These are phyloP conservation scores for Solenopsis fugax DNA, from an alignment of 1,140 invertebrate species.

Conservation along the genomic window DNA sequence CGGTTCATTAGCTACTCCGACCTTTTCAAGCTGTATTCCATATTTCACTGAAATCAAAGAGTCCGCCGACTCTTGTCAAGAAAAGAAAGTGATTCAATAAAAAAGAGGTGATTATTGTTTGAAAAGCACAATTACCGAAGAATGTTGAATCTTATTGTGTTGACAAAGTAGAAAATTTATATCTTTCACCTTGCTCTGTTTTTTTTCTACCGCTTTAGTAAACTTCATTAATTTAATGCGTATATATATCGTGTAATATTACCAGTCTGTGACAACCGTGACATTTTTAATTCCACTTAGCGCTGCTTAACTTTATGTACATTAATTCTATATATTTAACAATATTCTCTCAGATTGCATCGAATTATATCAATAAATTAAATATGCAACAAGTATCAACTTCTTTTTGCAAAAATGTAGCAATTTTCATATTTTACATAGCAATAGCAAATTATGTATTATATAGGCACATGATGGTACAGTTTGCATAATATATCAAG, in stretches of 20 bases:
- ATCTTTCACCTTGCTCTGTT: no score
- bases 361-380: not conserved
- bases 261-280: no score
- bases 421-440: not conserved
- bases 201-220: not conserved
- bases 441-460: conserved; percentile 12
- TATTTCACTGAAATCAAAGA: not conserved
- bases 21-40: not conserved
- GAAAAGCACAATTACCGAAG: not conserved
- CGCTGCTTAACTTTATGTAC: not conserved
- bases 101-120: not conserved
- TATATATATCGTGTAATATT: not conserved
- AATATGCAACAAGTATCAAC: not conserved
- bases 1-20: not conserved
- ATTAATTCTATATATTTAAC: not conserved
- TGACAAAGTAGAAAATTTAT: not conserved
- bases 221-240: no score
- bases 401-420: conserved; percentile 1
- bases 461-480: not conserved
- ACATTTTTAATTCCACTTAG: not conserved
- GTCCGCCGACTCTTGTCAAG: not conserved
- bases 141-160: not conserved
- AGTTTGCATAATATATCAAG: not conserved
- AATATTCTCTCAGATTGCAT: not conserved
- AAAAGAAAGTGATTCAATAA: not conserved